A percentile compares a stretch with the other conserved stretches of the same genome.
These are phyloP conservation scores for Emmelina monodactyla DNA, from an alignment of 2,888 invertebrate species.

Conservation along the genomic window DNA sequence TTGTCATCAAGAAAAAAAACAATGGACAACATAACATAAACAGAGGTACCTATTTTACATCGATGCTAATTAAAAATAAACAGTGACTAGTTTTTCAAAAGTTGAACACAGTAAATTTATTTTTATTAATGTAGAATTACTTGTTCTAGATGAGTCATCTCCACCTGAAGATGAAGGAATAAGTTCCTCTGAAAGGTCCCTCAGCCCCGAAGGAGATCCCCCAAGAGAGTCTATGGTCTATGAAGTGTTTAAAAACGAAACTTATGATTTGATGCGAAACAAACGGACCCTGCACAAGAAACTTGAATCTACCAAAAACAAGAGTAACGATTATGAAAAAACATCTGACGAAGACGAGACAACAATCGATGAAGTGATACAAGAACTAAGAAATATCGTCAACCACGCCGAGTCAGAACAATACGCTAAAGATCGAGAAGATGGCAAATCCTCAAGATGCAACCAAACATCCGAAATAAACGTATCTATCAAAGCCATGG, in stretches of 20 bases:
- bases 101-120: not conserved
- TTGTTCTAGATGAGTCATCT: slow-evolving; percentile 69
- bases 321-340: slow-evolving; percentile 31
- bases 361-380: slow-evolving; percentile 87
- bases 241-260: slow-evolving; percentile 69
- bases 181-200: slow-evolving; percentile 82
- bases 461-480: slow-evolving; percentile 52
- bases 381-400: slow-evolving; percentile 83
- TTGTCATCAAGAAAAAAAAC: slow-evolving; percentile 60
- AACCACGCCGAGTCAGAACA: slow-evolving; percentile 82
- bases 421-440: slow-evolving; percentile 48
- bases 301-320: slow-evolving; percentile 35
- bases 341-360: slow-evolving; percentile 76
- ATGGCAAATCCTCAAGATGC: slow-evolving; percentile 41
- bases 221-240: slow-evolving; percentile 69
- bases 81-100: too few species aligned
- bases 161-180: slow-evolving; percentile 90
- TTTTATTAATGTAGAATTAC: slow-evolving; percentile 1
- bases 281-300: slow-evolving; percentile 48
- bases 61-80: not conserved
- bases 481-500: slow-evolving; percentile 35
- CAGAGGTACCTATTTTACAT: slow-evolving; percentile 36
- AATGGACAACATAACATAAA: slow-evolving; percentile 41
- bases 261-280: slow-evolving; percentile 53
- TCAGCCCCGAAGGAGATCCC: slow-evolving; percentile 74